Evolutionary conservation across 2,113 vertebrate species (phyloP).

Genomic region (Orientallactaga bullata): DNA sequence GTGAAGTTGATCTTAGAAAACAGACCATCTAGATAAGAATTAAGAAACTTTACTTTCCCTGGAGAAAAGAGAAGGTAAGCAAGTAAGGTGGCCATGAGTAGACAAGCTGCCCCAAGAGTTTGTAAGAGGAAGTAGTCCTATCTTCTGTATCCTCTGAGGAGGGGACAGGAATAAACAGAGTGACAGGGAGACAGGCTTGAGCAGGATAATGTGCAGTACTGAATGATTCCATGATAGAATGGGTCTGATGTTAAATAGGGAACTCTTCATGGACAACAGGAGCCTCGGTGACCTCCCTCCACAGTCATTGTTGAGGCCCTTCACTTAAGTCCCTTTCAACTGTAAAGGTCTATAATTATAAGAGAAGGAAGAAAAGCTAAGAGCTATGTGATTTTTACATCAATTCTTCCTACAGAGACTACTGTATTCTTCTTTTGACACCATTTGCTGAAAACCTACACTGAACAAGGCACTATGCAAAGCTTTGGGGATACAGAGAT

Average conservation of each 20-base stretch:
- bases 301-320: background rate
- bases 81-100: background rate
- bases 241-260: background rate
- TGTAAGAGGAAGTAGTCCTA: slow-evolving; percentile 4
- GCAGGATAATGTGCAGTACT: background rate
- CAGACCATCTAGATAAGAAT: background rate
- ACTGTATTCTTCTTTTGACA: slow-evolving; percentile 61
- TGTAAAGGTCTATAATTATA: background rate
- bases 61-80: background rate
- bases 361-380: slow-evolving; percentile 46
- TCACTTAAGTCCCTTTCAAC: slow-evolving; percentile 39
- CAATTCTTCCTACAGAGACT: slow-evolving; percentile 67
- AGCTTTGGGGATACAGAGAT: slow-evolving; percentile 61
- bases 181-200: background rate
- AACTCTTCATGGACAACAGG: background rate
- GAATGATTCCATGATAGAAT: background rate
- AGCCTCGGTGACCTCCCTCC: background rate
- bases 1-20: background rate
- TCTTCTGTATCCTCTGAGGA: background rate
- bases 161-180: background rate
- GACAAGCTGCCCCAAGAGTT: background rate
- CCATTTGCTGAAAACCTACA: slow-evolving; percentile 70
- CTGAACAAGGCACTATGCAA: slow-evolving; percentile 52
- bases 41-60: background rate
- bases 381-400: slow-evolving; percentile 23